phyloP scores from a whole-genome alignment of 2,797 vertebrate genomes.

The Morus bassanus region DNA sequence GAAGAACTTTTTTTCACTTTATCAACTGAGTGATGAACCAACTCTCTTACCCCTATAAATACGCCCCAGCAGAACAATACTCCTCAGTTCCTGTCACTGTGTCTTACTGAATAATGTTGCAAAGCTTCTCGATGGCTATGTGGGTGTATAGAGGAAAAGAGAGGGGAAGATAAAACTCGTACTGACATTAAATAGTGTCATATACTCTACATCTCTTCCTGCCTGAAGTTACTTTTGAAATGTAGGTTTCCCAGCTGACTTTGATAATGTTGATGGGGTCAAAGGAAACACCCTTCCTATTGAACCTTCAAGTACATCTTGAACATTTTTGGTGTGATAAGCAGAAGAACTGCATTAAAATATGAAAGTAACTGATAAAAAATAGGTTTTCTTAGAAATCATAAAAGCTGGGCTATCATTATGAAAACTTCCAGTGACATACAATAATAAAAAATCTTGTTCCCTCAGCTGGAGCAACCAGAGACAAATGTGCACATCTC shows the following conservation, averaged over 20 bases:
- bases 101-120: not conserved
- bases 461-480: not conserved
- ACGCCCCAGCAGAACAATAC: not conserved
- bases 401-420: not conserved
- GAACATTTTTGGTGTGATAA: not conserved
- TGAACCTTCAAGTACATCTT: not conserved
- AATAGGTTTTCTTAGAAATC: not conserved
- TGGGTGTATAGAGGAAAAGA: not conserved
- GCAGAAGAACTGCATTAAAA: not conserved
- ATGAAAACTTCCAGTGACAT: not conserved
- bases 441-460: not conserved
- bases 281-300: not conserved
- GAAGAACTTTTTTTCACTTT: not conserved
- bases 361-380: not conserved
- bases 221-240: not conserved
- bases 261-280: not conserved
- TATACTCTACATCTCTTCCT: not conserved
- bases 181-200: not conserved
- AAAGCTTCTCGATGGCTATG: not conserved
- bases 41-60: not conserved
- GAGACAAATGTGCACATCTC: not conserved
- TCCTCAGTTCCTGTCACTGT: not conserved
- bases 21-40: not conserved
- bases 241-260: rapidly evolving
- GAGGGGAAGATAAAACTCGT: not conserved